phyloP scores from a whole-genome alignment of 2,888 invertebrate species.

The Tridacna gigas region DNA sequence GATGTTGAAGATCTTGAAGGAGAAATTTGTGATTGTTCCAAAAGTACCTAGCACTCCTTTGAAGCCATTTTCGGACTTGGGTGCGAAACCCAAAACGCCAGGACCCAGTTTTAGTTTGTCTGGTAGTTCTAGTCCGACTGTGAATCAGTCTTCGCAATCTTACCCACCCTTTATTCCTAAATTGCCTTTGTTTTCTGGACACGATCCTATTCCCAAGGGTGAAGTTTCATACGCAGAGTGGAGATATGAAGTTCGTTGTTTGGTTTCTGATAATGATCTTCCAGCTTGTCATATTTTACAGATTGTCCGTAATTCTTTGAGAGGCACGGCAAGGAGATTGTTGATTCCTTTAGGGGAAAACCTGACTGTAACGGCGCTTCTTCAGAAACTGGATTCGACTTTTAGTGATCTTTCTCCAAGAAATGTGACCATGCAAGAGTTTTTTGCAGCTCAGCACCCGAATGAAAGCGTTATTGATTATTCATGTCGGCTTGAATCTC shows the following conservation, averaged over 20 bases:
- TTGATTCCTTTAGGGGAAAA: constrained; percentile 41
- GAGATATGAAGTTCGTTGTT: constrained; percentile 35
- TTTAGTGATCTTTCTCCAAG: constrained; percentile 40
- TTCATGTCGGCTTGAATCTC: constrained; percentile 44
- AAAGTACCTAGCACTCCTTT: no score
- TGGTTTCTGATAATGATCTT: constrained; percentile 21
- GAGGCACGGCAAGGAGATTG: constrained; percentile 43
- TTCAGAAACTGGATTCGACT: constrained; percentile 32
- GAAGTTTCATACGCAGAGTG: constrained; percentile 39
- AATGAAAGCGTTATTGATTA: constrained; percentile 45
- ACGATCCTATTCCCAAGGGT: constrained; percentile 45
- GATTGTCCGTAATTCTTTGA: constrained; percentile 35
- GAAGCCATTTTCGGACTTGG: no score
- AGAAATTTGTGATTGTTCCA: no score
- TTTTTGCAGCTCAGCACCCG: constrained; percentile 36
- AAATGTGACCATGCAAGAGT: constrained; percentile 47
- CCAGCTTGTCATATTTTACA: constrained; percentile 12
- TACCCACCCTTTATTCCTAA: constrained; percentile 32
- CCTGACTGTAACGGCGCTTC: constrained; percentile 25
- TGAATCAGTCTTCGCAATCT: no score
- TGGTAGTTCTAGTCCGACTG: no score
- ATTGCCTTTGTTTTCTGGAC: constrained; percentile 38
- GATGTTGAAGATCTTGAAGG: no score
- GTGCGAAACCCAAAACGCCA: no score
- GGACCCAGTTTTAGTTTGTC: no score